Conservation (phyloP, 92 coral and sea anemone genomes). For the Micromussa lordhowensis region DNA sequence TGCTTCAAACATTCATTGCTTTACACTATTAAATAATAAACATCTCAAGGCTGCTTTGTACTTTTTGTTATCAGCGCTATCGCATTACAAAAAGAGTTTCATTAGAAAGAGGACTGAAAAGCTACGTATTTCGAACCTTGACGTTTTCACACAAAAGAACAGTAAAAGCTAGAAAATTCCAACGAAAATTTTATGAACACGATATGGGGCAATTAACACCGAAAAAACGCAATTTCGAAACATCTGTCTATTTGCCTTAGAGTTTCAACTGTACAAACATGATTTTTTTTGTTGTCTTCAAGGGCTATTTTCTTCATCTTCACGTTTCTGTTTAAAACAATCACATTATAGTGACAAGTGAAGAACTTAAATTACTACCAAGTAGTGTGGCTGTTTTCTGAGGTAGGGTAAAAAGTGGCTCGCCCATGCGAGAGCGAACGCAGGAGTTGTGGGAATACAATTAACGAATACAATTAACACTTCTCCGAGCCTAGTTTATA, state of each 20-base stretch:
- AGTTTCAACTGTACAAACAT: conserved; percentile 22
- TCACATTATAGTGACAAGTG: neutral
- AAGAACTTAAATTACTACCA: neutral
- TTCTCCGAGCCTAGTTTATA: conserved; percentile 5
- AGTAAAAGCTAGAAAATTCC: neutral
- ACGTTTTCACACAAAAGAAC: neutral
- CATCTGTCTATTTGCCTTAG: conserved; percentile 21
- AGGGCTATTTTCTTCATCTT: neutral
- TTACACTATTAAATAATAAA: neutral
- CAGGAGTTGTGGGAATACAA: neutral
- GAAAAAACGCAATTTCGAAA: neutral
- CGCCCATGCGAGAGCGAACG: neutral
- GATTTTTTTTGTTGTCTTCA: neutral
- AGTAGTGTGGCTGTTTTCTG: neutral
- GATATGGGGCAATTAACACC: neutral
- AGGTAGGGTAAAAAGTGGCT: neutral
- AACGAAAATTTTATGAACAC: neutral
- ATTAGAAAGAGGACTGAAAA: neutral
- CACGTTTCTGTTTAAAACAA: neutral
- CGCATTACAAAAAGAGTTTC: neutral
- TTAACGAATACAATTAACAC: neutral
- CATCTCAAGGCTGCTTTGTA: neutral
- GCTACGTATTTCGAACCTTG: neutral
- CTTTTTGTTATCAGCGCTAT: neutral
- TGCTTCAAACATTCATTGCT: neutral